Conservation (phyloP, 2,797 vertebrate species). For the Acomys russatus region DNA sequence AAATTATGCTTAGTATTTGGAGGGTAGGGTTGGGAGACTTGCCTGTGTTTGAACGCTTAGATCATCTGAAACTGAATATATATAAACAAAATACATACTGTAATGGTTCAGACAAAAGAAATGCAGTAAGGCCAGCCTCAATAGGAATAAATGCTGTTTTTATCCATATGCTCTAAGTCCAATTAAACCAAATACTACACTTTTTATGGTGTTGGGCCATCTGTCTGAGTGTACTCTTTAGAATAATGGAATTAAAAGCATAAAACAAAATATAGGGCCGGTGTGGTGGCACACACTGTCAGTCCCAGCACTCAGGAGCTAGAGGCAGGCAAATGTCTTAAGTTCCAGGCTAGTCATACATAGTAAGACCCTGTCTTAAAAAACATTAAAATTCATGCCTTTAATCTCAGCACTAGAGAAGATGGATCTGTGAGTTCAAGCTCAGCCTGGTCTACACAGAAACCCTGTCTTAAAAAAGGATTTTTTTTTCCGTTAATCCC, state of each 20-base stretch:
- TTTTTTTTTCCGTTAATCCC: too few species aligned
- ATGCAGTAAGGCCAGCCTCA: background rate
- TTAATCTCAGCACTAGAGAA: background rate
- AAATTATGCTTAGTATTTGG: background rate
- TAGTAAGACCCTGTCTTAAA: background rate
- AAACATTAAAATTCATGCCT: background rate
- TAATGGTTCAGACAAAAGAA: conserved; percentile 34
- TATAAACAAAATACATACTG: background rate
- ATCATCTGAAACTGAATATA: background rate
- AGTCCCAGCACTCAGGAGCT: background rate
- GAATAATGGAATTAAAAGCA: background rate
- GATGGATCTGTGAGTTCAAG: background rate
- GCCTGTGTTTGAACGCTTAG: background rate
- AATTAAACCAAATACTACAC: background rate
- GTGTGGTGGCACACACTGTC: background rate
- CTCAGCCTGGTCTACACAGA: background rate
- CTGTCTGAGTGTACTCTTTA: background rate
- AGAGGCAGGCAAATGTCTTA: background rate
- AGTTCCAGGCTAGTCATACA: background rate
- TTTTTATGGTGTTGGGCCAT: background rate
- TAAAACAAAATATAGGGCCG: background rate
- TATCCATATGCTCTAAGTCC: background rate
- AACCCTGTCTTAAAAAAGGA: background rate
- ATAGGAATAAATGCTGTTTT: conserved; percentile 38
- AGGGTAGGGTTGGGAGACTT: background rate